Conservation (phyloP, 2,888 invertebrate species). For the Nasonovia ribisnigri region DNA sequence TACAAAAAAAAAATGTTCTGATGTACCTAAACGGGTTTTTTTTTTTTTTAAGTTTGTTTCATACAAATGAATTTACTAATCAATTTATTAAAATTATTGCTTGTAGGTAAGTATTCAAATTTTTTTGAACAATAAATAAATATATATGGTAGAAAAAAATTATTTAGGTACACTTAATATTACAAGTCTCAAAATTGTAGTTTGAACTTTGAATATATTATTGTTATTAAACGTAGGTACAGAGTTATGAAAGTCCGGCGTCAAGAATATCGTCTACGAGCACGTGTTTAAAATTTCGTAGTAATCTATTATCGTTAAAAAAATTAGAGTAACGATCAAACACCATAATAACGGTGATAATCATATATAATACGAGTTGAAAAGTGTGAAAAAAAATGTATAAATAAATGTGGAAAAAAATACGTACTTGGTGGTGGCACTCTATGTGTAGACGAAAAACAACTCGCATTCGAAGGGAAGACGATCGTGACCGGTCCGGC, state of each 20-base stretch:
- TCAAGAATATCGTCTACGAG: not conserved
- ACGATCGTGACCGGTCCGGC: constrained; percentile 1
- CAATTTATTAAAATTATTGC: not conserved
- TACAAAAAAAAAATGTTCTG: not conserved
- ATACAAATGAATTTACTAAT: not conserved
- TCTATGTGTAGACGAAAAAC: not conserved
- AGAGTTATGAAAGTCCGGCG: not conserved
- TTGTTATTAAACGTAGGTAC: not conserved
- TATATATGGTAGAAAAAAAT: not conserved
- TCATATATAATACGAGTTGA: too few relatives aligned
- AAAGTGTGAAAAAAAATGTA: not conserved
- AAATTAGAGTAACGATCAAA: not conserved
- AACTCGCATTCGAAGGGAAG: not conserved
- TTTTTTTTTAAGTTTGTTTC: not conserved
- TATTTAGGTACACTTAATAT: not conserved
- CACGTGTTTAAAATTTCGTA: not conserved
- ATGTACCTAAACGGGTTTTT: not conserved
- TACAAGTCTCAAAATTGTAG: not conserved
- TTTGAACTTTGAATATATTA: not conserved
- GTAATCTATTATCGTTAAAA: not conserved
- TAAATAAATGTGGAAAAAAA: not conserved
- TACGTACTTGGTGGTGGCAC: not conserved
- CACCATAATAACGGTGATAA: too few relatives aligned
- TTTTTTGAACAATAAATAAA: not conserved
- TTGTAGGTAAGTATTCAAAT: not conserved